Base-by-base conservation (phyloP, 2,888 invertebrate species). In the Disparrhopalites patrizii region DNA sequence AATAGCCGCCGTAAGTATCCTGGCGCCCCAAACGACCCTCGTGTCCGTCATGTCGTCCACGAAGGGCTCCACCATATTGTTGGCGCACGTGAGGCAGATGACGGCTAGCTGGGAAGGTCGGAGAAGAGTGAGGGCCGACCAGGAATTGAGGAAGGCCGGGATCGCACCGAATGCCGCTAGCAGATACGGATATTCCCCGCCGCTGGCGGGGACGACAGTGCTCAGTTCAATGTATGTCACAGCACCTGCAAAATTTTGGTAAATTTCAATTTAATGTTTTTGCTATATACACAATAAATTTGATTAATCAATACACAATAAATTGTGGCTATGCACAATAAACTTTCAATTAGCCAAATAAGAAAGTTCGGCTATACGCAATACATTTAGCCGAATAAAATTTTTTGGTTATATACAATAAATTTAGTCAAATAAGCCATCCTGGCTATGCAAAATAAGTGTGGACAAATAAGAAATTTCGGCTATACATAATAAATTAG, bases 1-100 rank as follows among this genome's bases (percentile, higher is more conserved):
- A 75, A 89, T 88, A 76, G 93, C 84, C 68, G 92, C 83, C 61
- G 91, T 91, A 74, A 93, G 89, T 80, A 93, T 85, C 81, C 93
- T 93, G 76, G 93, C 90, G 73, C 31, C 65, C 63, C 63, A 64
- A 20, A 91, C 87, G 76, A 87, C 84, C 76, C 83, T 82, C 15
- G 92, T 89, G 58, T 92, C 91, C 79, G 90, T 89, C 80, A 93
- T 93, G 79, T 91, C 91, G 66, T 85, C 84, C 73, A 66, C 62
- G 63, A 68, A 68, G 0, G 68, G 65, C 36, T 66, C 65, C 1
- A 73, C 50, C 23, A 85, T 82, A 77, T 90, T 90, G 78, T 88
- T 86, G 1, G 89, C 85, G 77, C 89, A 89, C 0, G 89, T 89
- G 77, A 89, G 81, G 1, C 86, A 84, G 65, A 90, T 84, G 23